A percentile compares a stretch with the other conserved stretches of the same genome.
phyloP scores from a whole-genome alignment of 2,113 vertebrate species.

The Gopherus flavomarginatus region DNA sequence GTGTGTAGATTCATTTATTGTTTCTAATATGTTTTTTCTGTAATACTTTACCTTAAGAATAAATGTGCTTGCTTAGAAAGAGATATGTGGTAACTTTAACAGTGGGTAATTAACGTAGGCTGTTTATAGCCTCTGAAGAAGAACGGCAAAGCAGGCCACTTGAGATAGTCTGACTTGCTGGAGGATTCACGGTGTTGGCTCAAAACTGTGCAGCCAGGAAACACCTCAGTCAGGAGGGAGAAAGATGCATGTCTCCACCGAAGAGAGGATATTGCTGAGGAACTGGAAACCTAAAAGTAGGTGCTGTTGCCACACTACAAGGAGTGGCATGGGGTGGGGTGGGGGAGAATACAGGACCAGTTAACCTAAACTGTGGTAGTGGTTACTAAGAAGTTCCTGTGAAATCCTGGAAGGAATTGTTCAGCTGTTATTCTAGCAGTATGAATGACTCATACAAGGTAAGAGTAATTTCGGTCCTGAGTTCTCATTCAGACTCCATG shows the following conservation, averaged over 20 bases:
- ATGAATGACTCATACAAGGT: neutral
- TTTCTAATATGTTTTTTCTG: neutral
- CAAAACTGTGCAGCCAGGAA: neutral
- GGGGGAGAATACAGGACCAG: neutral
- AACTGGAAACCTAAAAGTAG: neutral
- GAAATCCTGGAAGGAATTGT: neutral
- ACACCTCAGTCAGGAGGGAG: neutral
- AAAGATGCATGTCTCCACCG: neutral
- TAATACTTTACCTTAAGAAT: neutral
- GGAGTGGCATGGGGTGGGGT: too few relatives aligned
- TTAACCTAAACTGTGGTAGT: neutral
- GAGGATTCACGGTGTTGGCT: neutral
- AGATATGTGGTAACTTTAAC: neutral
- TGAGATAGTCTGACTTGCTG: neutral
- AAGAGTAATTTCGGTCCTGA: neutral
- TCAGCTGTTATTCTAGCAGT: neutral
- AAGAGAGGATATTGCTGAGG: neutral
- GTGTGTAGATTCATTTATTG: neutral
- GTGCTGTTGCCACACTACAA: neutral
- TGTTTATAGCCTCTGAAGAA: neutral
- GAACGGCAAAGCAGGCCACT: neutral
- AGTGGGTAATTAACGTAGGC: neutral
- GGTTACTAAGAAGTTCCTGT: neutral
- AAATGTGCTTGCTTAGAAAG: neutral
- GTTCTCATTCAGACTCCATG: neutral